These are phyloP conservation scores for Myrmecophaga tridactyla DNA, from an alignment of 2,113 vertebrate genomes.

Conservation along the genomic window DNA sequence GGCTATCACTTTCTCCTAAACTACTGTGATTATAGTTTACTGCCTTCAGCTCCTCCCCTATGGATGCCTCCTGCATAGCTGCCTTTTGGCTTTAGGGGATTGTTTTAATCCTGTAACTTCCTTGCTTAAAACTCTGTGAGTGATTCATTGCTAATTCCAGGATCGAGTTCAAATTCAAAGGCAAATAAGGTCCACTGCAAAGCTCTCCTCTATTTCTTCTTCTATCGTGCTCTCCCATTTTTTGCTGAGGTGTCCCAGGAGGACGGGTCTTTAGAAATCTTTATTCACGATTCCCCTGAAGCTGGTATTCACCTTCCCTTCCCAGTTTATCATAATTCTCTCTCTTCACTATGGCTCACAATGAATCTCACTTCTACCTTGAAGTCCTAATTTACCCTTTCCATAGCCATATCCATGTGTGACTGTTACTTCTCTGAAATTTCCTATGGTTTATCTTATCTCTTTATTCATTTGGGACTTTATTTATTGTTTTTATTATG, in stretches of 20 bases:
- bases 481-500: not conserved
- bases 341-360: not conserved
- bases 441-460: not conserved
- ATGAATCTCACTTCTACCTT: not conserved
- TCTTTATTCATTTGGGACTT: not conserved
- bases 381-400: conserved; percentile 22
- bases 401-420: not conserved
- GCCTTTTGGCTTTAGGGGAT: not conserved
- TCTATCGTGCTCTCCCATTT: not conserved
- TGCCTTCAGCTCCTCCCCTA: not conserved
- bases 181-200: not conserved
- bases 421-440: not conserved
- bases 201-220: not conserved
- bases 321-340: not conserved
- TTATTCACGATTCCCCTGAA: not conserved
- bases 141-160: conserved; percentile 7
- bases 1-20: not conserved
- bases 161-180: not conserved
- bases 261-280: not conserved
- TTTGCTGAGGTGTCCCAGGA: not conserved
- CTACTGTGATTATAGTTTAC: not conserved
- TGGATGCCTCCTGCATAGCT: not conserved
- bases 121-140: not conserved
- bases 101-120: not conserved
- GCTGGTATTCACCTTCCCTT: not conserved